Percentiles rank a stretch among this genome's conserved stretches.
Evolutionary conservation across 2,113 vertebrate genomes (phyloP).

Genomic region (Propithecus coquereli): DNA sequence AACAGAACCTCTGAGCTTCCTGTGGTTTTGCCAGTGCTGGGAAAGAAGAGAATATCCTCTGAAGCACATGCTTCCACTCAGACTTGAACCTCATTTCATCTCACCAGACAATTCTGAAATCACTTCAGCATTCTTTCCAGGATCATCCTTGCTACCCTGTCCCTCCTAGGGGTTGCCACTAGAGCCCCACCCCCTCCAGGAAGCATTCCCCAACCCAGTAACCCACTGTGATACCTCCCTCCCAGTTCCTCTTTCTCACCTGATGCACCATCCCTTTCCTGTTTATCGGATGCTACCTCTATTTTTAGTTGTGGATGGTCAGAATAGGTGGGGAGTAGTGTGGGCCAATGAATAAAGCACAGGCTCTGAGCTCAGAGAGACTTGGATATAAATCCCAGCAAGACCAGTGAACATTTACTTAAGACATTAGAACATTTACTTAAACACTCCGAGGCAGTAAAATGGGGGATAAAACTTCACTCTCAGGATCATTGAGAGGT

Average conservation of each 20-base stretch:
- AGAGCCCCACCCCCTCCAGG: not conserved
- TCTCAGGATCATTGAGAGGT: not conserved
- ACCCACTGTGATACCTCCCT: not conserved
- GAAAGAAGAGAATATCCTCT: not conserved
- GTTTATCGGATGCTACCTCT: not conserved
- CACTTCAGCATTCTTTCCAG: not conserved
- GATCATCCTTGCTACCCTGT: not conserved
- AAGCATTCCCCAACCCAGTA: not conserved
- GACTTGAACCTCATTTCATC: constrained; percentile 1
- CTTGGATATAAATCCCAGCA: not conserved
- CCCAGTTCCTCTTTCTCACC: not conserved
- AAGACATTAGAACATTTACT: not conserved
- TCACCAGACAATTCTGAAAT: constrained; percentile 5
- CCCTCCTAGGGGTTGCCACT: not conserved
- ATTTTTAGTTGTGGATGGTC: not conserved
- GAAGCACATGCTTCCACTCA: not conserved
- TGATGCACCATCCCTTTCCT: not conserved
- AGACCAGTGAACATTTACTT: not conserved
- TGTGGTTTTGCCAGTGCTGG: not conserved
- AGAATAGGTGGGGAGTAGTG: not conserved
- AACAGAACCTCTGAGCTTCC: not conserved
- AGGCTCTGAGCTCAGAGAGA: not conserved
- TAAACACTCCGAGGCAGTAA: not conserved
- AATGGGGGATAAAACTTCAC: not conserved
- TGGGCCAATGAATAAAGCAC: not conserved